Percentiles rank a stretch among this genome's conserved stretches.
These are phyloP conservation scores for Heliocidaris tuberculata DNA, from an alignment of 35 echinoderm and acorn worm genomes.

Conservation along the genomic window DNA sequence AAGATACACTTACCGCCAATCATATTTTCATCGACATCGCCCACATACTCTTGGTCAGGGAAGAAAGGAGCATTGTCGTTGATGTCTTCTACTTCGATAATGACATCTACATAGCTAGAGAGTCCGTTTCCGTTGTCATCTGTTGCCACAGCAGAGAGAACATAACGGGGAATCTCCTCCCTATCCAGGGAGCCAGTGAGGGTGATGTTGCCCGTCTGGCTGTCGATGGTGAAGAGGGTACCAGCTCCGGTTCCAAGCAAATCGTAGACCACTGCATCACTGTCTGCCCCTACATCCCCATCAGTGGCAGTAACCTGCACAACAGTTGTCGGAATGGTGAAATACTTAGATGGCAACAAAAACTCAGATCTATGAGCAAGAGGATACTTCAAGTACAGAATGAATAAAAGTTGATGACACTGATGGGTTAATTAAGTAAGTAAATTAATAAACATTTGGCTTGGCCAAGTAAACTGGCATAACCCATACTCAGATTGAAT, in stretches of 20 bases:
- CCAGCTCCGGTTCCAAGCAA: constrained; percentile 61
- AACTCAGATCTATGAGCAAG: no score
- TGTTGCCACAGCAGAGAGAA: constrained; percentile 62
- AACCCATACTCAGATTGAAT: no score
- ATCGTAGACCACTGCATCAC: constrained; percentile 53
- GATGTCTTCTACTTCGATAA: constrained; percentile 54
- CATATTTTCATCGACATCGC: constrained; percentile 64
- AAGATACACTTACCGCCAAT: constrained; percentile 47
- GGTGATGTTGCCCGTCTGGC: constrained; percentile 55
- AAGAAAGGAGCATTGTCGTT: constrained; percentile 79
- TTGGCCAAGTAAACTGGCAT: no score
- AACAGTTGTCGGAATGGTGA: neutral
- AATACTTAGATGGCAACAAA: no score
- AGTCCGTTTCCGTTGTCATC: constrained; percentile 66
- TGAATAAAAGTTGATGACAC: no score
- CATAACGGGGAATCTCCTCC: constrained; percentile 58
- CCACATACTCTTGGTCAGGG: constrained; percentile 65
- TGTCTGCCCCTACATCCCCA: constrained; percentile 50
- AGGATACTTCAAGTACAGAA: no score
- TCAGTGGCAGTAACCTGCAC: constrained; percentile 71
- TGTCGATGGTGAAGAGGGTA: constrained; percentile 63
- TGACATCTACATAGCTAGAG: constrained; percentile 63
- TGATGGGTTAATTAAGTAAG: no score
- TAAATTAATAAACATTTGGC: no score
- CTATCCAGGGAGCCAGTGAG: constrained; percentile 59